phyloP scores from a whole-genome alignment of 2,797 vertebrate species.

The Sorex maritimensis region DNA sequence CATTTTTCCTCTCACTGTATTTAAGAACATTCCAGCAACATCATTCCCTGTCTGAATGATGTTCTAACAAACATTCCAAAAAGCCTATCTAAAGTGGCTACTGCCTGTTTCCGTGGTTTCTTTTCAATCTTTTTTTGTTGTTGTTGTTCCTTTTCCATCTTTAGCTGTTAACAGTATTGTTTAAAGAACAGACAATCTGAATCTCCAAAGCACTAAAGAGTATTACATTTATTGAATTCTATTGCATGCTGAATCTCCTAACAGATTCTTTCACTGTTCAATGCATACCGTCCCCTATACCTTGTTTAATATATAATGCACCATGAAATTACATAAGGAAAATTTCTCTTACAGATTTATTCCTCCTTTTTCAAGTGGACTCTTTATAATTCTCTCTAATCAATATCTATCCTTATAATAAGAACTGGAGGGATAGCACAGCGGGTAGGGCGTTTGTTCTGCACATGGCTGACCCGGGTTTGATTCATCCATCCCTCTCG shows the following conservation, averaged over 20 bases:
- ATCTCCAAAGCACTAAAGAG: constrained; percentile 66
- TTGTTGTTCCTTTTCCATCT: constrained; percentile 71
- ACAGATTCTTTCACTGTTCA: constrained; percentile 31
- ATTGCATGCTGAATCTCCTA: constrained; percentile 62
- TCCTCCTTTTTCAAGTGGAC: constrained; percentile 61
- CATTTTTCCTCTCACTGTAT: background rate
- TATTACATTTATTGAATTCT: constrained; percentile 55
- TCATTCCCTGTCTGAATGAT: background rate
- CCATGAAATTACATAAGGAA: background rate
- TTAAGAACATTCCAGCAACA: constrained; percentile 46
- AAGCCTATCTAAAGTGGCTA: constrained; percentile 45
- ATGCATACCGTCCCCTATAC: background rate
- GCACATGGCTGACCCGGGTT: no score
- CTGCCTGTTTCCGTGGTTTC: constrained; percentile 58
- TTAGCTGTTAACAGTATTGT: constrained; percentile 69
- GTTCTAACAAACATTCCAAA: no score
- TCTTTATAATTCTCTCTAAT: constrained; percentile 79
- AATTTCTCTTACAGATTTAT: background rate
- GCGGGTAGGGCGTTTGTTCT: no score
- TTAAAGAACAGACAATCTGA: constrained; percentile 71
- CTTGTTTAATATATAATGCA: constrained; percentile 61
- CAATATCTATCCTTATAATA: constrained; percentile 79
- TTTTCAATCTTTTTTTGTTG: constrained; percentile 65
- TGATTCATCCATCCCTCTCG: no score
- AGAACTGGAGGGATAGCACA: background rate